Percentiles rank a stretch among this genome's conserved stretches.
Evolutionary conservation across 2,797 vertebrate genomes (phyloP).

Genomic region (Taeniopygia guttata): DNA sequence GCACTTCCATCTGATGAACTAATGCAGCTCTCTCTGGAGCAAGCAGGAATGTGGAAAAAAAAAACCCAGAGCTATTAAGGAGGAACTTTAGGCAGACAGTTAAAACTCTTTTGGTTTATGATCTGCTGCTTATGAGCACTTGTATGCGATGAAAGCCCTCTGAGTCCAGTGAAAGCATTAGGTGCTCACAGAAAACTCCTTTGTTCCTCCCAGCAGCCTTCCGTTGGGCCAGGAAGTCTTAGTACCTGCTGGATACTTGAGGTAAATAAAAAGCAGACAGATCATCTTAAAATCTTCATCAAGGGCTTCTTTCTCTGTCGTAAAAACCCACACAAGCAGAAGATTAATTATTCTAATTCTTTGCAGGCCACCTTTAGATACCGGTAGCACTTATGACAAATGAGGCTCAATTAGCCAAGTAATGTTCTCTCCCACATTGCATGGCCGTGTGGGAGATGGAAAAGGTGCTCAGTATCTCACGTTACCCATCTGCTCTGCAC

Average conservation of each 20-base stretch:
- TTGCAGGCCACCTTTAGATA: constrained; percentile 50
- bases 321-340: constrained; percentile 28
- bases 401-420: constrained; percentile 53
- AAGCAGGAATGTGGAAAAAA: background rate
- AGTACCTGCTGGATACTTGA: constrained; percentile 5
- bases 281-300: constrained; percentile 47
- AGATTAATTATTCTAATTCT: constrained; percentile 58
- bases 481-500: constrained; percentile 46
- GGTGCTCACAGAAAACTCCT: constrained; percentile 15
- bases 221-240: constrained; percentile 20
- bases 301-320: background rate
- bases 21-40: constrained; percentile 40
- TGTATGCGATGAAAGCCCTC: background rate
- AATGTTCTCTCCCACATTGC: constrained; percentile 49
- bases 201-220: constrained; percentile 28
- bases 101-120: constrained; percentile 44
- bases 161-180: background rate
- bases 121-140: constrained; percentile 32
- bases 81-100: constrained; percentile 45
- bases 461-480: constrained; percentile 30
- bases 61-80: constrained; percentile 18
- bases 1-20: constrained; percentile 50
- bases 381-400: constrained; percentile 22
- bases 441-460: constrained; percentile 31
- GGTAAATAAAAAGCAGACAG: constrained; percentile 40